These are phyloP conservation scores for Chiridota heheva DNA, from an alignment of 35 echinoderm and acorn worm species.

Conservation along the genomic window DNA sequence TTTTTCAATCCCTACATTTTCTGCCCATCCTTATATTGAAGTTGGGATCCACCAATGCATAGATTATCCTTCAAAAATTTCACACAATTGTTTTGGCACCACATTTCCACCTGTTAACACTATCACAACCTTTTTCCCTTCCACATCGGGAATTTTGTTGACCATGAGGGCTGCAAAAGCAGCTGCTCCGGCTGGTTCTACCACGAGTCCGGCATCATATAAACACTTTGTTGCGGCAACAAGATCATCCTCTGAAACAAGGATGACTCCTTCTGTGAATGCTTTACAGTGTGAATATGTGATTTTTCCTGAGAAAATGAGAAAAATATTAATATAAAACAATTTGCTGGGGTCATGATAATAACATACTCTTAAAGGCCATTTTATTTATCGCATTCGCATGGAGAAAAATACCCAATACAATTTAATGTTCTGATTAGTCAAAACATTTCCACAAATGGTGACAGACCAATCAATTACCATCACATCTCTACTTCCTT, in stretches of 20 bases:
- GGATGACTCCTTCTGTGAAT: slow-evolving; percentile 70
- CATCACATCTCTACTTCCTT: too few relatives aligned
- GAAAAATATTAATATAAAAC: background rate
- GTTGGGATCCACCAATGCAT: too few relatives aligned
- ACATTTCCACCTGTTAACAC: slow-evolving; percentile 84
- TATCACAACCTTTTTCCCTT: slow-evolving; percentile 71
- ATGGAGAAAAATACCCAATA: too few relatives aligned
- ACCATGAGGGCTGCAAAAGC: slow-evolving; percentile 72
- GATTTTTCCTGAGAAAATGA: slow-evolving; percentile 47
- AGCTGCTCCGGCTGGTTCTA: slow-evolving; percentile 83
- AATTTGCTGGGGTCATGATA: background rate
- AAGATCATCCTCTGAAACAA: slow-evolving; percentile 72
- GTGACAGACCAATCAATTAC: too few relatives aligned
- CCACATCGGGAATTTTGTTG: slow-evolving; percentile 66
- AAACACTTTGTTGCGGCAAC: slow-evolving; percentile 40
- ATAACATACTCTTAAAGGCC: background rate
- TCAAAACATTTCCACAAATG: too few relatives aligned
- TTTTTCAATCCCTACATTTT: too few relatives aligned
- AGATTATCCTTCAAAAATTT: too few relatives aligned
- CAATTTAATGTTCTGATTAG: too few relatives aligned
- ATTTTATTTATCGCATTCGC: too few relatives aligned
- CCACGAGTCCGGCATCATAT: slow-evolving; percentile 65
- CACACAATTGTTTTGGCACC: too few relatives aligned
- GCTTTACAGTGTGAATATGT: slow-evolving; percentile 53
- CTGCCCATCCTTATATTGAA: too few relatives aligned